Evolutionary conservation across 1,140 invertebrate species (phyloP), one percentile per base, ranked within the genome.

Genomic region (Ditylenchus dipsaci): DNA sequence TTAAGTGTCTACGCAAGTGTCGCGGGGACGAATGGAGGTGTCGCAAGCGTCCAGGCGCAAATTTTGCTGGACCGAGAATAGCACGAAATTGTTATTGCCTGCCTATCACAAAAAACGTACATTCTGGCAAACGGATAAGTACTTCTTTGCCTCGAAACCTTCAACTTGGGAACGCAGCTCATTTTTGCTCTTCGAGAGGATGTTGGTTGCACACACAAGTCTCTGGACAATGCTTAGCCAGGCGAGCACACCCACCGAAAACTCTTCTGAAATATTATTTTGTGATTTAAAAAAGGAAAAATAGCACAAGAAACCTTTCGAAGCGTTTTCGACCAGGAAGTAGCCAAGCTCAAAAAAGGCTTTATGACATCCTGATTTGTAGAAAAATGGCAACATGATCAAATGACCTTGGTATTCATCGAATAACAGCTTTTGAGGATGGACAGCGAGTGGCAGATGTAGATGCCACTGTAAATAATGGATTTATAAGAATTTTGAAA

Each of bases 341-440:
- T 72, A 33, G 27, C 26, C 73, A 21, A 78, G 38, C 1, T 15
- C 19, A 58, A 75, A 75, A 19, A 75, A 75, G 13, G 62, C 62
- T n/a, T 59, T 49, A 42, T 75, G 76, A 33, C 73, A 75, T 9
- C 76, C 76, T 9, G 68, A 75, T n/a, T 79, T 57, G 61, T 73
- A 74, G 42, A 75, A 75, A n/a, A 53, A 30, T 19, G 76, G 62
- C 11, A 77, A 27, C 9, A 78, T 43, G n/a, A 74, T 21, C 21
- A 26, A 30, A 56, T 49, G 27, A 15, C 56, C 62, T 8, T 67
- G 45, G 26, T 26, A 27, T 19, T 75, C 73, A 33, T 75, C 73
- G 21, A 77, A 49, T n/a, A 75, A 26, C 66, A 75, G 29, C 26
- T 69, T 71, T 60, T 78, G 27, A 75, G 62, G 0, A 76, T 63